Conservation (phyloP, 2,113 vertebrate species). For the Gymnogyps californianus region DNA sequence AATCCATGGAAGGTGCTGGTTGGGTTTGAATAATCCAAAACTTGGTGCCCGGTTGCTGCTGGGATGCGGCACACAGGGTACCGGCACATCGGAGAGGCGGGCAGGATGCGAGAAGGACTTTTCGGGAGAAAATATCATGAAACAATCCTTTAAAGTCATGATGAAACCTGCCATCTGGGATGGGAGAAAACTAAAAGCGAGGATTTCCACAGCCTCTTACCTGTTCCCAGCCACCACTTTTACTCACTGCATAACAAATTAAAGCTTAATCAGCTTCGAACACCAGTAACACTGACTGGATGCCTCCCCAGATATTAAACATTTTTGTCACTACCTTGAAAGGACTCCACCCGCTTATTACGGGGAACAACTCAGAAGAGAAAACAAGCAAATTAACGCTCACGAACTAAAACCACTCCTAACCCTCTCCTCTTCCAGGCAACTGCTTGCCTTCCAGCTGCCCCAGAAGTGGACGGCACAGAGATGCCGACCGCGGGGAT, state of each 20-base stretch:
- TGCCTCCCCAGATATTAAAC: background rate
- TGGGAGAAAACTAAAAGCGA: background rate
- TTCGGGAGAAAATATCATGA: background rate
- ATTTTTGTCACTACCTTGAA: background rate
- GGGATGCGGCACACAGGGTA: background rate
- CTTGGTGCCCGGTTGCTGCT: too few species aligned
- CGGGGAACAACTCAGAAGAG: background rate
- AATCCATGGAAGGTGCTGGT: background rate
- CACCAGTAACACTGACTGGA: background rate
- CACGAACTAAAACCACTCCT: background rate
- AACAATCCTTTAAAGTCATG: background rate
- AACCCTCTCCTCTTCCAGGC: background rate
- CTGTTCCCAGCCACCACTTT: background rate
- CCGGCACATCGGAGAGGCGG: fast-evolving
- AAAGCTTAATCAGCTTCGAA: background rate
- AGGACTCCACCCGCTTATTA: slow-evolving; percentile 12
- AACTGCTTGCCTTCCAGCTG: background rate
- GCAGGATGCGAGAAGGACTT: background rate
- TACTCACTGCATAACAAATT: background rate
- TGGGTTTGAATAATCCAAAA: background rate
- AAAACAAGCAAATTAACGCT: background rate
- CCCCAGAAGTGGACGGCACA: background rate
- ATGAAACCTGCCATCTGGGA: background rate
- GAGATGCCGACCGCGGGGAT: background rate
- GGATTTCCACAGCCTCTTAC: background rate